Conservation (phyloP, 2,888 invertebrate species). For the Amphiduros pacificus region DNA sequence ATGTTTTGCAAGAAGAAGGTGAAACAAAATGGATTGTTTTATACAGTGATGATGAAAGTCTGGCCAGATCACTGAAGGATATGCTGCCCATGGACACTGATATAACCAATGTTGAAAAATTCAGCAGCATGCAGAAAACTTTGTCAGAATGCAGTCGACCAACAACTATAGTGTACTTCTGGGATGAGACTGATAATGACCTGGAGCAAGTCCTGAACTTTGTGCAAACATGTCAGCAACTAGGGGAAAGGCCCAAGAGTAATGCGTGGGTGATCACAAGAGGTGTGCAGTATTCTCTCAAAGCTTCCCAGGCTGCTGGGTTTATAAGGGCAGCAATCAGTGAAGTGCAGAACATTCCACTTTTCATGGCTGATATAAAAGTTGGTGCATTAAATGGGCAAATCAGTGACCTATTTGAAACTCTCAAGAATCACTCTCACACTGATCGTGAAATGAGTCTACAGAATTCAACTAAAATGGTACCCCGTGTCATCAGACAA, state of each 20-base stretch:
- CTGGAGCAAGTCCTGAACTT: neutral
- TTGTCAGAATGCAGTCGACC: neutral
- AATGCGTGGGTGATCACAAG: neutral
- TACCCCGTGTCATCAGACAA: neutral
- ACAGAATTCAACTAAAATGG: neutral
- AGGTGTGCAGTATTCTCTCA: neutral
- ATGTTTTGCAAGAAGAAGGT: too few species aligned
- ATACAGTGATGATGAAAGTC: neutral
- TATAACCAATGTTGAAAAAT: neutral
- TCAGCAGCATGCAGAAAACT: neutral
- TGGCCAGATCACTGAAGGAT: neutral
- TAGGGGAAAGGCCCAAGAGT: neutral
- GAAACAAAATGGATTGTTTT: constrained; percentile 4
- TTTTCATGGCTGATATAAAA: neutral
- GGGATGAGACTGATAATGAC: constrained; percentile 6
- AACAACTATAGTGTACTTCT: neutral
- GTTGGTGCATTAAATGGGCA: too few species aligned
- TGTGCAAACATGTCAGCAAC: neutral
- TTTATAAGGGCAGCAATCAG: constrained; percentile 6
- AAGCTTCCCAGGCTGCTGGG: neutral
- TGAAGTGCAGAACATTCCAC: constrained; percentile 6
- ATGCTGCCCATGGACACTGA: neutral
- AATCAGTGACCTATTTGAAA: neutral
- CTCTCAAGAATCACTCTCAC: neutral
- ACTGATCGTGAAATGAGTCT: neutral